phyloP scores from a whole-genome alignment of 2,888 invertebrate species.

The Philhelius pedissequus region DNA sequence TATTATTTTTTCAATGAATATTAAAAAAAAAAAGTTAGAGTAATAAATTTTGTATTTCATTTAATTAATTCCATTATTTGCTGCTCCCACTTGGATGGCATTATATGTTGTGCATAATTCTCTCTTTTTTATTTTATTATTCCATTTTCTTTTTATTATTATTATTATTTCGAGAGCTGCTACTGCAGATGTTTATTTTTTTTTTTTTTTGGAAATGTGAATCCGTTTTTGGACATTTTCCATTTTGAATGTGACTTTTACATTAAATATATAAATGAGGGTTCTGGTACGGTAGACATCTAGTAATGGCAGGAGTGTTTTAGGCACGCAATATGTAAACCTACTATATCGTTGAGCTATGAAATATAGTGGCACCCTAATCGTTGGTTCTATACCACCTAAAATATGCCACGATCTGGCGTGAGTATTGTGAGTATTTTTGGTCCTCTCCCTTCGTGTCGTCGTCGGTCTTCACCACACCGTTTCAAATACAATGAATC shows the following conservation, averaged over 20 bases:
- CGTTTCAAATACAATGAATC: conserved; percentile 61
- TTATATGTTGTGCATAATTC: not conserved
- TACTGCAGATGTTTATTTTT: conserved; percentile 59
- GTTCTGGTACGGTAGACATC: not conserved
- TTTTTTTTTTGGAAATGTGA: conserved; percentile 28
- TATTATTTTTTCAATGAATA: not conserved
- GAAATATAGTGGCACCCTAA: conserved; percentile 64
- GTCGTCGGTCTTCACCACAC: not conserved
- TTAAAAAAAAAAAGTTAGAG: not conserved
- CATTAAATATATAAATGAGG: conserved; percentile 42
- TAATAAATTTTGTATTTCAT: conserved; percentile 53
- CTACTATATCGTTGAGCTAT: conserved; percentile 27
- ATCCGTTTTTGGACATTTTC: conserved; percentile 61
- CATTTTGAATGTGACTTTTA: conserved; percentile 66
- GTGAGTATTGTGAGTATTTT: conserved; percentile 30
- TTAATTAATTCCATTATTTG: conserved; percentile 65
- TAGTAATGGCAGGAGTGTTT: not conserved
- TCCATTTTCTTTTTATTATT: conserved; percentile 16
- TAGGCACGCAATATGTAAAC: conserved; percentile 50
- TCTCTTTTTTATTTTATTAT: conserved; percentile 7
- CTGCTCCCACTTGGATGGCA: conserved; percentile 4
- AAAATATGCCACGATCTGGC: conserved; percentile 8
- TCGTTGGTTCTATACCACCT: conserved; percentile 29
- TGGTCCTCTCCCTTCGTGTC: conserved; percentile 33
- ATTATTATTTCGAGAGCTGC: conserved; percentile 12